Base-by-base conservation (phyloP, 2,888 invertebrate species). In the Melanostoma scalare region DNA sequence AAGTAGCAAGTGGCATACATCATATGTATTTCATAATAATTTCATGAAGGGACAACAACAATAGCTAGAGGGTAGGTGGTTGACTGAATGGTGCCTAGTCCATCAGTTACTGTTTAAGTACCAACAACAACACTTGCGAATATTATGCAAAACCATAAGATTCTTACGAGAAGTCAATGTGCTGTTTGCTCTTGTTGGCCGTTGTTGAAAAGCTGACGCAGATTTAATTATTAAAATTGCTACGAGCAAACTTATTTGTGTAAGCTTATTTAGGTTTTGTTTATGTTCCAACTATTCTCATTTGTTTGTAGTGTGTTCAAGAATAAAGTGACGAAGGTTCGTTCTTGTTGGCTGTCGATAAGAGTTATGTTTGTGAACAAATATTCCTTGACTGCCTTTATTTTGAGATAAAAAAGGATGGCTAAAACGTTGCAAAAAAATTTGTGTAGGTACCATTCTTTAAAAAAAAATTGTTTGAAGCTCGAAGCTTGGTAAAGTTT, bases 1-100 rank as follows among this genome's bases (percentile, higher is more conserved):
- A 60, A 36, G 30, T 38, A 38, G 8, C 40, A 40, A 60, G 58
- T 60, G 71, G 33, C 71, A 60, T 8, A 36, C 20, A 20, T 20
- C 20, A 20, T 20, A 20, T 46, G 61, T 33, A 46, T 48, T 63
- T 35, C 1, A 36, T 0, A 20, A 20, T 2, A 36, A 36, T 2
- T 35, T 8, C 1, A 35, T 6, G 0, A 60, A 60, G 0, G n/a
- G 33, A 56, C 8, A 8, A 53, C 3, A 38, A 20, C 3, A 40
- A 42, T 3, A 38, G n/a, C 9, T 9, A 44, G 46, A 33, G 8
- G 36, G 50, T 50, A 50, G n/a, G n/a, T 38, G 63, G 50, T 38
- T 38, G 50, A 10, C 3, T n/a, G 3, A 6, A 10, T 10, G 20
- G 30, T 4, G 48, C 8, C 5, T 33, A 33, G 33, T 3, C 30